phyloP scores from a whole-genome alignment of 2,888 invertebrate species.

The Ischnus inquisitorius region DNA sequence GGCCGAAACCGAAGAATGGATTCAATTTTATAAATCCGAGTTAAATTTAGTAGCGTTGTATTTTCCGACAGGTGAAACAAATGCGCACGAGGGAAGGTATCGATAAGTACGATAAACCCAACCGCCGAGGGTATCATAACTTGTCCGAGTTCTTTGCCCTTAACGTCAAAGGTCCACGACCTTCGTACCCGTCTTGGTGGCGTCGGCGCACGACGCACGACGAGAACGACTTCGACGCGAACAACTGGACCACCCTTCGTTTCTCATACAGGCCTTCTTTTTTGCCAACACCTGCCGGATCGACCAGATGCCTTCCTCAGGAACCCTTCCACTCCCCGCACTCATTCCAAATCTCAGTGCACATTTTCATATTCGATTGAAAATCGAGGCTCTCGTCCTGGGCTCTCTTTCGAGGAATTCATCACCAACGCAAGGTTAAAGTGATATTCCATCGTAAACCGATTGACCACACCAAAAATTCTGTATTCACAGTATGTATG shows the following conservation, averaged over 20 bases:
- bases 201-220: conserved; percentile 48
- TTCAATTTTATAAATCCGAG: not conserved
- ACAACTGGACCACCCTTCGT: conserved; percentile 66
- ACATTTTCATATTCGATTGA: not conserved
- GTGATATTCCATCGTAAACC: conserved; percentile 3
- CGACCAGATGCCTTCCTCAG: conserved; percentile 58
- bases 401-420: not conserved
- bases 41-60: not conserved
- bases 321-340: conserved; percentile 39
- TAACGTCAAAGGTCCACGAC: conserved; percentile 79
- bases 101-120: conserved; percentile 3
- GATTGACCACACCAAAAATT: conserved; percentile 68
- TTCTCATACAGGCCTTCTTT: conserved; percentile 46
- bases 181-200: conserved; percentile 71
- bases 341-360: conserved; percentile 10
- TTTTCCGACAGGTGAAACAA: not conserved
- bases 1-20: not conserved
- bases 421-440: not conserved
- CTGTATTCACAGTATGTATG: not conserved
- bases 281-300: conserved; percentile 65
- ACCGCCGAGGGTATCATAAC: conserved; percentile 15
- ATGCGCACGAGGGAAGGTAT: not conserved
- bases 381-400: not conserved
- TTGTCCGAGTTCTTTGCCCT: conserved; percentile 77
- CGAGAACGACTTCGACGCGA: conserved; percentile 12